These are phyloP conservation scores for Epistrophella euchroma DNA, from an alignment of 2,888 invertebrate species.

Conservation along the genomic window DNA sequence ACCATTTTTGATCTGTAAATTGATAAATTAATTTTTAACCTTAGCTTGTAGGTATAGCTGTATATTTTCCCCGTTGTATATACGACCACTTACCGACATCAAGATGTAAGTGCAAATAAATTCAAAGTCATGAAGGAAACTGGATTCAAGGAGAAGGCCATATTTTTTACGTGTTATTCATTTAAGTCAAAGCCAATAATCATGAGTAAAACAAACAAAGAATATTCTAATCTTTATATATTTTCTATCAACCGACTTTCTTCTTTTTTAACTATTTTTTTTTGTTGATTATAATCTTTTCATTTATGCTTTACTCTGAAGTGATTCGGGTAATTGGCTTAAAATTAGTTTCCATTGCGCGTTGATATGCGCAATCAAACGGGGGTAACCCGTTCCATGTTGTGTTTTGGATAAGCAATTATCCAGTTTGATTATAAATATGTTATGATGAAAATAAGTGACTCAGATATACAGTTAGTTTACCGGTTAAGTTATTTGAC, in stretches of 20 bases:
- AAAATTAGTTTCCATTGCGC: conserved; percentile 29
- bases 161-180: not conserved
- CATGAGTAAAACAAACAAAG: not conserved
- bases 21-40: too few species aligned
- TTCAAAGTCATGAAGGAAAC: too few species aligned
- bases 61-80: too few species aligned
- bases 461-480: not conserved
- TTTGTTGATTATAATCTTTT: conserved; percentile 24
- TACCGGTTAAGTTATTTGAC: conserved; percentile 12
- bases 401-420: conserved; percentile 11
- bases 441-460: conserved; percentile 17
- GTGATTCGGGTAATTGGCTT: conserved; percentile 30
- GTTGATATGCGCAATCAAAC: conserved; percentile 26
- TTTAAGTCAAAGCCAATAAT: not conserved
- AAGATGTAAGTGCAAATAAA: too few species aligned
- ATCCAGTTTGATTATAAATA: conserved; percentile 26
- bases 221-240: not conserved
- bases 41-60: too few species aligned
- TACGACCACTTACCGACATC: too few species aligned
- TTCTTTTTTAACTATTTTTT: not conserved
- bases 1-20: too few species aligned
- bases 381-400: conserved; percentile 22
- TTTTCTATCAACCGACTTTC: conserved; percentile 9
- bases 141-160: not conserved
- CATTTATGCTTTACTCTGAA: conserved; percentile 13